phyloP scores from a whole-genome alignment of 1,140 invertebrate genomes.

The Myzus persicae region DNA sequence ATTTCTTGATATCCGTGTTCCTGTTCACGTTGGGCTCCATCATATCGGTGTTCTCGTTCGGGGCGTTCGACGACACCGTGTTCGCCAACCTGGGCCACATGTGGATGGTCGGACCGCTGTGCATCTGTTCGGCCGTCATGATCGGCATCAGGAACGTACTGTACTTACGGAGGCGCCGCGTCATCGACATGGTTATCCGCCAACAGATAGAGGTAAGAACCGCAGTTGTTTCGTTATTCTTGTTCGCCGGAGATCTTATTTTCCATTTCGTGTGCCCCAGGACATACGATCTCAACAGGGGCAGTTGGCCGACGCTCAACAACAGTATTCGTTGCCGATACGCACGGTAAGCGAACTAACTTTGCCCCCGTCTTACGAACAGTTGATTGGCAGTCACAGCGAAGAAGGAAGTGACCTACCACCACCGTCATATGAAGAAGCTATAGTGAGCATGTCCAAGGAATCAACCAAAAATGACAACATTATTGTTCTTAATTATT shows the following conservation, averaged over 20 bases:
- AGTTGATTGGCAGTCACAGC: slow-evolving; percentile 64
- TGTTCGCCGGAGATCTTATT: not conserved
- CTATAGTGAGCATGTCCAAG: slow-evolving; percentile 69
- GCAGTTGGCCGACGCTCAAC: not conserved
- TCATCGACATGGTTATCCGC: slow-evolving; percentile 73
- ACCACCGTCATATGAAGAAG: slow-evolving; percentile 71
- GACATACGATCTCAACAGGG: slow-evolving; percentile 2
- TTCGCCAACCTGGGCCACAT: slow-evolving; percentile 72
- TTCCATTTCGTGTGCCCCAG: not conserved
- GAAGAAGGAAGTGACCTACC: slow-evolving; percentile 36
- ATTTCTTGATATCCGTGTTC: slow-evolving; percentile 71
- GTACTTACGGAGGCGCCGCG: slow-evolving; percentile 72
- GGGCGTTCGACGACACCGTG: slow-evolving; percentile 69
- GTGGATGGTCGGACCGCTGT: slow-evolving; percentile 75
- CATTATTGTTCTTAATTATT: slow-evolving; percentile 41
- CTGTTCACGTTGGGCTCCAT: slow-evolving; percentile 72
- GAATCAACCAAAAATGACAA: slow-evolving; percentile 64
- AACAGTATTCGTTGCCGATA: slow-evolving; percentile 59
- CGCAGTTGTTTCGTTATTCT: slow-evolving; percentile 60
- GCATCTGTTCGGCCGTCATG: slow-evolving; percentile 75
- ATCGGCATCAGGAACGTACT: slow-evolving; percentile 74
- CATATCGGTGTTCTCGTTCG: slow-evolving; percentile 72
- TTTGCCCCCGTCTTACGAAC: slow-evolving; percentile 70
- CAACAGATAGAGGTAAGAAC: slow-evolving; percentile 72
- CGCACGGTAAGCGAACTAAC: slow-evolving; percentile 66